Evolutionary conservation across 2,797 vertebrate genomes (phyloP), one percentile per base, ranked within the genome.

Genomic region (Molossus molossus): DNA sequence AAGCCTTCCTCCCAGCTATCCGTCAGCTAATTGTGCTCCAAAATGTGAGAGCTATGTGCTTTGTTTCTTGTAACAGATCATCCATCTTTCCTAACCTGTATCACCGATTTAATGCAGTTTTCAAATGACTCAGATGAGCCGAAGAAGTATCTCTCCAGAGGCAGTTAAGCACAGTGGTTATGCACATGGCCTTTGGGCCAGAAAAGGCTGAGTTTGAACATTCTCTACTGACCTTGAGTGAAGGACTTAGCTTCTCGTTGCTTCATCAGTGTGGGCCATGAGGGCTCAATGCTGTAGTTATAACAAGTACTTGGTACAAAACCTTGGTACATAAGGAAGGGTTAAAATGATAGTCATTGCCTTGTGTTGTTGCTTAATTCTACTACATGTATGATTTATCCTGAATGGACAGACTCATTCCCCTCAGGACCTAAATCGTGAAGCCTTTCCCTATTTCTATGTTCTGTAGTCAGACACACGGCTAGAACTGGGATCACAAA

Each of bases 401-500:
- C 57, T 65, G 29, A 88, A 65, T 50, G 57, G n/a, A 81, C 75
- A 45, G n/a, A 75, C 37, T 82, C 40, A 91, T 60, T 18, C 0
- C 8, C 50, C 37, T 23, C 10, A 83, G 37, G 40, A 73, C 40
- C 40, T 45, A 4, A 55, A 86, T 70, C 67, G 65, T 53, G 48
- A 76, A 27, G 11, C 1, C 53, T 90, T 64, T 57, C 57, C 75
- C 40, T 73, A 29, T 79, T 77, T 75, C 50, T 33, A 55, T 60
- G 13, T 53, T 79, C n/a, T 60, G 3, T 48, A 45, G 65, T 84
- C 77, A 96, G 76, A 10, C 84, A 70, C 45, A 40, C 15, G 76
- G n/a, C 72, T 86, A 76, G 23, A 88, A 80, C 91, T 73, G 93
- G 84, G 48, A 91, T 79, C 67, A 82, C 18, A 94, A 86, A 70